Percentiles rank a stretch among this genome's conserved stretches.
Evolutionary conservation across 2,888 invertebrate genomes (phyloP).

Genomic region (Pheosia gnoma): DNA sequence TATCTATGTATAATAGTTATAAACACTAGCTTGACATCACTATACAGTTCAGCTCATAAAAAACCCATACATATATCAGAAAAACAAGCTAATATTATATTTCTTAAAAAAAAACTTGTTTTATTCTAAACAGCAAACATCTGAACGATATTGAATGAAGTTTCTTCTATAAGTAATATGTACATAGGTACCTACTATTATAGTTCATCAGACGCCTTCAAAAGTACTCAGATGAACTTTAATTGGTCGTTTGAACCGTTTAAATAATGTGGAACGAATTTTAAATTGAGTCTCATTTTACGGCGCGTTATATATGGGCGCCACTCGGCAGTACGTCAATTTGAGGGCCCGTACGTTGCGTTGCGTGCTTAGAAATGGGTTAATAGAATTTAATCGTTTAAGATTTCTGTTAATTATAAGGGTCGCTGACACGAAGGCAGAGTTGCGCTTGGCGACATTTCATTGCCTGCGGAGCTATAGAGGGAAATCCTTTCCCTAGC

Average conservation of each 20-base stretch:
- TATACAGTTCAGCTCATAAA: too few species aligned
- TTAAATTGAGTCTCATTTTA: conserved; percentile 32
- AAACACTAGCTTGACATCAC: too few species aligned
- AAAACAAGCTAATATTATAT: too few species aligned
- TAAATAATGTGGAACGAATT: conserved; percentile 37
- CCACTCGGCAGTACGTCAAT: conserved; percentile 10
- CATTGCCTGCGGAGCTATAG: too few species aligned
- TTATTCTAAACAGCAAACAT: too few species aligned
- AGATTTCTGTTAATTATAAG: conserved; percentile 31
- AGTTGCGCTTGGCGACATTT: background rate
- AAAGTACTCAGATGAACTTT: conserved; percentile 15
- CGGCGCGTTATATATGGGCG: conserved; percentile 15
- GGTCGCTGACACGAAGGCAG: conserved; percentile 23
- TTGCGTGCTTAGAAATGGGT: conserved; percentile 21
- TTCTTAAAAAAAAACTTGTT: too few species aligned
- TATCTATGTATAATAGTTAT: too few species aligned
- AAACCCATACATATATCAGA: too few species aligned
- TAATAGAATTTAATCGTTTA: conserved; percentile 36
- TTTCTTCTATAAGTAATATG: background rate
- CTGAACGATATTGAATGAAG: background rate
- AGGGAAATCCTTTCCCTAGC: too few species aligned
- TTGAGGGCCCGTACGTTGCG: conserved; percentile 19
- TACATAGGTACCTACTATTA: too few species aligned
- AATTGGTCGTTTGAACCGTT: conserved; percentile 32
- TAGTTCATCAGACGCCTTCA: background rate